Conservation (phyloP, 2,113 vertebrate genomes). For the Anser brachyrhynchus region DNA sequence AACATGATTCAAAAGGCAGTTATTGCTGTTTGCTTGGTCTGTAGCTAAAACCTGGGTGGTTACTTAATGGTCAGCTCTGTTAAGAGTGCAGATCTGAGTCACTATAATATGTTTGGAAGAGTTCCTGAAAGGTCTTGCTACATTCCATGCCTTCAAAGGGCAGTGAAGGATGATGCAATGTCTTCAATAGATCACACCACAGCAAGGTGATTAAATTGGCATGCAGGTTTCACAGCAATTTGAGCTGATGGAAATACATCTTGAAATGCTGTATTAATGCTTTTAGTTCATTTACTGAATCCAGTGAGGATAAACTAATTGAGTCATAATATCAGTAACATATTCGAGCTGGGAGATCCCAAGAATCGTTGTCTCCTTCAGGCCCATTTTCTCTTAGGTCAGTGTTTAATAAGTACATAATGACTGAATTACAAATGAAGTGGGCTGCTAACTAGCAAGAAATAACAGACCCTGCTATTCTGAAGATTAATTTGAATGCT, state of each 20-base stretch:
- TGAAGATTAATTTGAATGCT: not conserved
- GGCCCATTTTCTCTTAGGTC: not conserved
- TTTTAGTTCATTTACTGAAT: not conserved
- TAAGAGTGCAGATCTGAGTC: not conserved
- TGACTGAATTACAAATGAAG: not conserved
- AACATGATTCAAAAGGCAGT: not conserved
- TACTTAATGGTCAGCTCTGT: constrained; percentile 5
- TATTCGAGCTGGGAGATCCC: not conserved
- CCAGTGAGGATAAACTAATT: not conserved
- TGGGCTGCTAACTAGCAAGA: not conserved
- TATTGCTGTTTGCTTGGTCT: not conserved
- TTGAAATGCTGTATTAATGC: not conserved
- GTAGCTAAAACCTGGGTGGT: not conserved
- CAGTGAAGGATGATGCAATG: not conserved
- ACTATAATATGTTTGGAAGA: not conserved
- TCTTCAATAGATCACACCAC: not conserved
- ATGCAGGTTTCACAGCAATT: constrained; percentile 5
- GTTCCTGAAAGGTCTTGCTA: not conserved
- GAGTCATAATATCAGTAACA: not conserved
- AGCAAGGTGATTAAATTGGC: constrained; percentile 23
- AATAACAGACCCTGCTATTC: not conserved
- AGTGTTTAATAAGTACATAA: not conserved
- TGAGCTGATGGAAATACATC: not conserved
- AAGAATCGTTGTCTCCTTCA: not conserved
- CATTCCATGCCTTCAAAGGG: not conserved